These are phyloP conservation scores for Heliconius congener DNA, from an alignment of 1,140 invertebrate species.

Conservation along the genomic window DNA sequence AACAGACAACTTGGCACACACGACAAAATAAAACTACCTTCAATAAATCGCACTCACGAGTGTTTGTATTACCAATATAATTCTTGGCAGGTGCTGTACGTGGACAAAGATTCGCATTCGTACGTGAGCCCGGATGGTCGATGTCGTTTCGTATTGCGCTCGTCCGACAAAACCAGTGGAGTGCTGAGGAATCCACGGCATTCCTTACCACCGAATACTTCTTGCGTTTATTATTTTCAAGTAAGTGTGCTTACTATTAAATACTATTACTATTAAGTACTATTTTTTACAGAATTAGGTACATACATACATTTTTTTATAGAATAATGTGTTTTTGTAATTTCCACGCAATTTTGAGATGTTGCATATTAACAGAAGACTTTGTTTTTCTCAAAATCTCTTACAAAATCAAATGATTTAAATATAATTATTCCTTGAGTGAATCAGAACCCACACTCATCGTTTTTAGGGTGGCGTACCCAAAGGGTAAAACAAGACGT, in stretches of 20 bases:
- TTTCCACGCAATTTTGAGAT: too few relatives aligned
- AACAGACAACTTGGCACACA: not conserved
- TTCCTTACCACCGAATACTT: conserved; percentile 89
- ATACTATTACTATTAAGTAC: too few relatives aligned
- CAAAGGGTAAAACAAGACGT: too few relatives aligned
- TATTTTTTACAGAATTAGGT: too few relatives aligned
- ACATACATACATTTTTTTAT: too few relatives aligned
- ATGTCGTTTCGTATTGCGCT: conserved; percentile 89
- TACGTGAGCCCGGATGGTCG: conserved; percentile 87
- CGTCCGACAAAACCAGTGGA: conserved; percentile 88
- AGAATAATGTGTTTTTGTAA: too few relatives aligned
- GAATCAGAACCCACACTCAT: too few relatives aligned
- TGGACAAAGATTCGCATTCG: conserved; percentile 87
- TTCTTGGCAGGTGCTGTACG: conserved; percentile 85
- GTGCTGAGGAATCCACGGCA: conserved; percentile 87
- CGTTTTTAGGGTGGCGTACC: too few relatives aligned
- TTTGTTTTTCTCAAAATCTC: too few relatives aligned
- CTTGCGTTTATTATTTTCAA: conserved; percentile 90
- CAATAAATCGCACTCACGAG: conserved; percentile 27
- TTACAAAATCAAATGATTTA: too few relatives aligned
- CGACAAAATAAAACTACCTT: not conserved
- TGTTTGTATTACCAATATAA: conserved; percentile 47
- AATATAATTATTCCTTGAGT: too few relatives aligned
- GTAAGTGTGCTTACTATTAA: conserved; percentile 54
- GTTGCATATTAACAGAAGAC: too few relatives aligned